These are phyloP conservation scores for Neotoxoptera formosana DNA, from an alignment of 1,140 invertebrate species.

Conservation along the genomic window DNA sequence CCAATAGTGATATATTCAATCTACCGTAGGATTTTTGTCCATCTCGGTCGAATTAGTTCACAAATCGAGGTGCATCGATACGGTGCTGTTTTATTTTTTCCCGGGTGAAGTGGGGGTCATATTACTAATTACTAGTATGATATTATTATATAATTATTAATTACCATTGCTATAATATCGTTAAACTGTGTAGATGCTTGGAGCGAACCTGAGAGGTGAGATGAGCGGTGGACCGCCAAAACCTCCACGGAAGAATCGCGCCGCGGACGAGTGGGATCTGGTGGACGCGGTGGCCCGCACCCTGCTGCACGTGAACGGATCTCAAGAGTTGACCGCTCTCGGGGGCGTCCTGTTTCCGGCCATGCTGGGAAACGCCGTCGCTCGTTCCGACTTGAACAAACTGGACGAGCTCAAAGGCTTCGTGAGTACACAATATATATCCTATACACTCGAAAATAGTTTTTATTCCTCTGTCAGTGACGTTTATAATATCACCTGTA, in stretches of 20 bases:
- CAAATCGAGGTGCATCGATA: not conserved
- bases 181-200: conserved; percentile 59
- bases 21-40: too few relatives aligned
- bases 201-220: conserved; percentile 80
- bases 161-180: not conserved
- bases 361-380: conserved; percentile 77
- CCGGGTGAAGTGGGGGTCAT: too few relatives aligned
- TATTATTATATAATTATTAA: not conserved
- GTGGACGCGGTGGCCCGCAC: conserved; percentile 74
- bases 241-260: conserved; percentile 33
- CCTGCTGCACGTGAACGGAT: conserved; percentile 73
- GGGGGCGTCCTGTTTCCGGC: conserved; percentile 79
- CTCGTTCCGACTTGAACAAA: conserved; percentile 70
- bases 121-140: not conserved
- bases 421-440: conserved; percentile 62
- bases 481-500: not conserved
- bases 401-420: conserved; percentile 67
- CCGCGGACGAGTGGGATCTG: conserved; percentile 68
- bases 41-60: too few relatives aligned
- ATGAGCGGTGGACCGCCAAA: conserved; percentile 64
- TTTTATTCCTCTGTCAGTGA: not conserved
- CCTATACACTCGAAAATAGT: not conserved
- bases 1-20: too few relatives aligned
- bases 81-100: not conserved
- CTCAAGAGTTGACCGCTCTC: conserved; percentile 74